Base-by-base conservation (phyloP, 2,888 invertebrate species). In the Drosophila maculinotata region DNA sequence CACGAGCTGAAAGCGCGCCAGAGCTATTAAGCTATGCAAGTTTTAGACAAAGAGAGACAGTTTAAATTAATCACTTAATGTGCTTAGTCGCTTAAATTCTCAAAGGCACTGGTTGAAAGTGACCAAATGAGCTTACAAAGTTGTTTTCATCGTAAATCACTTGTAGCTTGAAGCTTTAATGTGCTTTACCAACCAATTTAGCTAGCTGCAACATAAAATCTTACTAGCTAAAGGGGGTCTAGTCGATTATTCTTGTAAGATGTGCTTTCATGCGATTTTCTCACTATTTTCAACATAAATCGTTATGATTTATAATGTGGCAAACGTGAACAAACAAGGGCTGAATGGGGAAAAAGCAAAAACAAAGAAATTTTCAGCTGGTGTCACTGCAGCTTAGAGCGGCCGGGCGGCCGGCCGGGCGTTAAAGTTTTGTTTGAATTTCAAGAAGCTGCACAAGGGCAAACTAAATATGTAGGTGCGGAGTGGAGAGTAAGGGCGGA, bases 371-470 rank as follows among this genome's bases (percentile, higher is more conserved):
- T 20, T 20, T 20, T 39, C 35, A 41, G 36, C 23, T 9, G 20
- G 31, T 39, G 44, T 63, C 38, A 44, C 26, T 59, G 4, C 10
- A 25, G 14, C 15, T 25, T 23, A 30, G 25, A 15, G 25, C 36
- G 6, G 7, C 7, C 12, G 36, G 48, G 9, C 31, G 15, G 25
- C 30, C 36, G 6, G 7, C 7, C 12, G 36, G 48, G 9, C 31
- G 15, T 28, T 20, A 23, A 49, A 25, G 35, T 30, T 35, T 17
- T 20, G 38, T 26, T 39, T n/a, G 14, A 31, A 15, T n/a, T 52
- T 41, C 53, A 76, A 75, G 77, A 76, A 79, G 84, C 80, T 51
- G 48, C 66, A 76, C 49, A 76, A 67, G 56, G 57, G 67, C 49
- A 45, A 10, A 15, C 7, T n/a, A 8, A n/a, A 3, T 2, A 9